Conservation (phyloP, 2,888 invertebrate species). For the Drosophila pseudotalamancana region DNA sequence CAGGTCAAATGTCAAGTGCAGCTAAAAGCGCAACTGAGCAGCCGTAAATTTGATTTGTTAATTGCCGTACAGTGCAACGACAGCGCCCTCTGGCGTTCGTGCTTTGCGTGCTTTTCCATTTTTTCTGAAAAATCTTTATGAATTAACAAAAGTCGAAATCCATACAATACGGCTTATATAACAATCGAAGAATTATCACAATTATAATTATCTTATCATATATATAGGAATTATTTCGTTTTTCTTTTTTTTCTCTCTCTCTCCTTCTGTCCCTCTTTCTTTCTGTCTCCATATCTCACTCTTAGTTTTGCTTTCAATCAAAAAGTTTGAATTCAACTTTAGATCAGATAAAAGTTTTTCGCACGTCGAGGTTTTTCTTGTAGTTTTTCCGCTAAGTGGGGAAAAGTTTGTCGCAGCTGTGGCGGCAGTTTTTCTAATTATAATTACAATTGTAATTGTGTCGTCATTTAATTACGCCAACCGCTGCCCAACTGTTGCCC, state of each 20-base stretch:
- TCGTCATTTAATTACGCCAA: conserved; percentile 34
- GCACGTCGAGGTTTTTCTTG: conserved; percentile 12
- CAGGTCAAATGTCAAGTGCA: conserved; percentile 16
- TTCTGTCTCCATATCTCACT: background rate
- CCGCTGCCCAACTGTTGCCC: conserved; percentile 32
- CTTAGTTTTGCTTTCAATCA: background rate
- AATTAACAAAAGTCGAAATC: no score
- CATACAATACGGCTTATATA: no score
- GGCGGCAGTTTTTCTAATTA: conserved; percentile 30
- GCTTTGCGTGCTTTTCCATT: background rate
- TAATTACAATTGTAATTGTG: conserved; percentile 30
- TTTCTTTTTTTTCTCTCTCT: background rate
- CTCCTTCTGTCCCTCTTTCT: background rate
- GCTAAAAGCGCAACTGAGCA: conserved; percentile 1
- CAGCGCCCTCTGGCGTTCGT: conserved; percentile 40
- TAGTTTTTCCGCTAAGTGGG: background rate
- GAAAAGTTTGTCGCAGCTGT: conserved; percentile 22
- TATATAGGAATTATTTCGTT: no score
- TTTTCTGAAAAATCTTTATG: no score
- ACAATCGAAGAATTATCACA: no score
- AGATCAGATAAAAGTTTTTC: conserved; percentile 16
- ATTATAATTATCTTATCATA: no score
- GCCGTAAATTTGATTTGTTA: conserved; percentile 31
- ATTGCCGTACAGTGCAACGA: conserved; percentile 29
- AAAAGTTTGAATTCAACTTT: conserved; percentile 10